A percentile compares a stretch with the other conserved stretches of the same genome.
phyloP scores from a whole-genome alignment of 2,113 vertebrate species.

The Sardina pilchardus region DNA sequence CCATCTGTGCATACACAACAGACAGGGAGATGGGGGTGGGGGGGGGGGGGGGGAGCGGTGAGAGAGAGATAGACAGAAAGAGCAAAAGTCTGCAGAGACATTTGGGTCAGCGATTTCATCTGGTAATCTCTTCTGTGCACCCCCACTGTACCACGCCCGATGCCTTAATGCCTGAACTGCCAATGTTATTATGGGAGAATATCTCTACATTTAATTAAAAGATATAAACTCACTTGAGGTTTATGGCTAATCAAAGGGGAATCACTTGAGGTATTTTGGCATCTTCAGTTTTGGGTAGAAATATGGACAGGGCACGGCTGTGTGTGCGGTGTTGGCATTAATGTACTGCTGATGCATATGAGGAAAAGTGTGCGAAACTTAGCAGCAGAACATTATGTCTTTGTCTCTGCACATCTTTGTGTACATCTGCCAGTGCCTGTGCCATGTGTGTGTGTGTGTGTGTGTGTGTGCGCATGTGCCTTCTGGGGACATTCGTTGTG shows the following conservation, averaged over 20 bases:
- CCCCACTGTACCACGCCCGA: not conserved
- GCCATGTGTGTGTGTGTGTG: not conserved
- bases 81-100: not conserved
- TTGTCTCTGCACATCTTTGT: constrained; percentile 3
- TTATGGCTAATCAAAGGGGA: not conserved
- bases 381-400: not conserved
- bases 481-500: constrained; percentile 23
- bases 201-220: constrained; percentile 9
- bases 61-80: not conserved
- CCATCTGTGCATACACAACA: not conserved
- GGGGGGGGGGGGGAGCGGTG: not conserved
- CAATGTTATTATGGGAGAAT: constrained; percentile 4
- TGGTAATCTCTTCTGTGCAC: not conserved
- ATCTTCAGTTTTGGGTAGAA: not conserved
- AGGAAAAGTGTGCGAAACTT: not conserved
- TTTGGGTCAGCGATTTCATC: constrained; percentile 5
- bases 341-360: not conserved
- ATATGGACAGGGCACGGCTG: not conserved
- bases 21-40: not conserved
- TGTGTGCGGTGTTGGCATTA: not conserved
- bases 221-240: constrained; percentile 5
- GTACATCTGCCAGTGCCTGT: not conserved
- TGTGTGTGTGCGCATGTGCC: not conserved
- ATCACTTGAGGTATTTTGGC: constrained; percentile 21
- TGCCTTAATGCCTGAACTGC: constrained; percentile 15